Base-by-base conservation (phyloP, 2,113 vertebrate species). In the Cariama cristata region DNA sequence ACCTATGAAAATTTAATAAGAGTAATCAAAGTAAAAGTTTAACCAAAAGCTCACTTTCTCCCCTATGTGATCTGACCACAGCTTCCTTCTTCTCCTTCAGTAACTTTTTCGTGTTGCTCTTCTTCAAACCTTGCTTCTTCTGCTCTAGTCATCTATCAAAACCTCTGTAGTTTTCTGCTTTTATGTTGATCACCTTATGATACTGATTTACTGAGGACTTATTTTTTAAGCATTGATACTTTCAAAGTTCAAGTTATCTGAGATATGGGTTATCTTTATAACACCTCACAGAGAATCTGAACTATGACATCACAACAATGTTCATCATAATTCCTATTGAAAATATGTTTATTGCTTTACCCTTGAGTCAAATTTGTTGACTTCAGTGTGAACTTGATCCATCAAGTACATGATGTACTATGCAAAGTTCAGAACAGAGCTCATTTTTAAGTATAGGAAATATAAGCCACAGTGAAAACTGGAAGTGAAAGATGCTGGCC, bases 391-490 rank as follows among this genome's bases (percentile, higher is more conserved):
- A 96, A 63, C 77, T 85, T 72, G 60, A 69, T 74, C 86, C 60
- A 35, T 76, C n/a, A 80, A 79, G 40, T 55, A 77, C 93, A 73
- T 85, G 75, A 93, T 85, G 66, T 87, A 68, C 66, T 94, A 85
- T 52, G 66, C 58, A 92, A 83, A 83, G 53, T 92, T 88, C 62
- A 72, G 87, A 86, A 88, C 9, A 88, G 44, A 81, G 24, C 12
- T 88, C 24, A 20, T 71, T 86, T 89, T 91, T 68, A 85, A 95
- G 30, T 82, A 81, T 18, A 50, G n/a, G 26, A 66, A 81, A 81
- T 71, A 42, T 3, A 89, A 93, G 26, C 23, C 69, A 76, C 12
- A 62, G 27, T 49, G 35, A 90, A 95, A 67, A 77, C 33, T 87
- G 17, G 11, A 88, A 90, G 64, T 44, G 58, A 84, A 89, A 71